Percentiles rank a stretch among this genome's conserved stretches.
Conservation (phyloP, 2,888 invertebrate species). For the Scaptomyza caliginosa region DNA sequence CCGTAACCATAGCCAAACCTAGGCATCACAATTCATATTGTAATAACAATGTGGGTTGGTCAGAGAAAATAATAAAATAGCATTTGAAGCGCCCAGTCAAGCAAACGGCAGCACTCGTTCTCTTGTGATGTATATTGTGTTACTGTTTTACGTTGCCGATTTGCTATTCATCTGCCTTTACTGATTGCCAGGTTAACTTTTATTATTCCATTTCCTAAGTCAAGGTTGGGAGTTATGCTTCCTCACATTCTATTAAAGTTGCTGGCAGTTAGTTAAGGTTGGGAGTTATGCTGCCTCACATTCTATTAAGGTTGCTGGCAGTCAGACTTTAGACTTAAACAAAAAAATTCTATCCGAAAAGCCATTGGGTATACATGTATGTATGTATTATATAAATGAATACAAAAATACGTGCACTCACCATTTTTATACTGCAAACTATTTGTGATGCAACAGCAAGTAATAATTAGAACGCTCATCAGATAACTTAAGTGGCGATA, state of each 20-base stretch:
- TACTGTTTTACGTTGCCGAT: constrained; percentile 50
- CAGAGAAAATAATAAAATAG: constrained; percentile 49
- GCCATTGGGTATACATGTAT: no score
- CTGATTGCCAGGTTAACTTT: constrained; percentile 23
- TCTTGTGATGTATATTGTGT: constrained; percentile 67
- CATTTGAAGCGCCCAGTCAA: constrained; percentile 5
- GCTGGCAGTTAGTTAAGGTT: constrained; percentile 42
- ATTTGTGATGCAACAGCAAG: constrained; percentile 51
- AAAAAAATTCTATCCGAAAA: no score
- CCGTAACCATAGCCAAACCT: constrained; percentile 30
- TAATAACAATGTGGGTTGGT: constrained; percentile 76
- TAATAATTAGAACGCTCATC: constrained; percentile 54
- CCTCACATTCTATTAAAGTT: constrained; percentile 20
- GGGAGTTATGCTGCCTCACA: constrained; percentile 30
- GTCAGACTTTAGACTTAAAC: no score
- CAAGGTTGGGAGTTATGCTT: constrained; percentile 34
- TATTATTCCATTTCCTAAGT: no score
- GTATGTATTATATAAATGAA: background rate
- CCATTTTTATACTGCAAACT: constrained; percentile 70
- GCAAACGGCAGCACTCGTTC: constrained; percentile 15
- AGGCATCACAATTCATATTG: constrained; percentile 64
- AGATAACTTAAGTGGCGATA: constrained; percentile 16
- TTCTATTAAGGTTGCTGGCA: constrained; percentile 27
- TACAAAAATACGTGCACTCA: constrained; percentile 34
- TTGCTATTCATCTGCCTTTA: constrained; percentile 15